phyloP scores from a whole-genome alignment of 2,888 invertebrate species.

The Anagyrus pseudococci region DNA sequence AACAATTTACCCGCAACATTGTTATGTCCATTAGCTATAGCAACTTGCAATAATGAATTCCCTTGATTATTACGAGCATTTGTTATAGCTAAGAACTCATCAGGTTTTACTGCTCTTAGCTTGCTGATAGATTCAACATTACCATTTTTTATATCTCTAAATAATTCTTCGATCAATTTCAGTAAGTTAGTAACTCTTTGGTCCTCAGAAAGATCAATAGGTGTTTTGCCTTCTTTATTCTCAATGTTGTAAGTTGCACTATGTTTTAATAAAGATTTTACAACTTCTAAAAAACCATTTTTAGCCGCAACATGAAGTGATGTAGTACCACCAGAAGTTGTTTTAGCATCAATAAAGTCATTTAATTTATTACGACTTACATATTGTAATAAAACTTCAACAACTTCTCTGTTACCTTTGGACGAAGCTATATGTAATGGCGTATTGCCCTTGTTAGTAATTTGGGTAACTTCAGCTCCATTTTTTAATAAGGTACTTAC shows the following conservation, averaged over 20 bases:
- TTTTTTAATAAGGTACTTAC: slow-evolving; percentile 35
- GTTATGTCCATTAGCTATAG: slow-evolving; percentile 29
- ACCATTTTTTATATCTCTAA: slow-evolving; percentile 36
- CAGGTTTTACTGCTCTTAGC: slow-evolving; percentile 26
- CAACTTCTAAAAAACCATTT: slow-evolving; percentile 36
- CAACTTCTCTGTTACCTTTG: slow-evolving; percentile 33
- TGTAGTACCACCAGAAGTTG: slow-evolving; percentile 31
- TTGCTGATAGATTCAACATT: slow-evolving; percentile 33
- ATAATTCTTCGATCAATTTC: slow-evolving; percentile 38
- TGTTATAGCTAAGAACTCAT: slow-evolving; percentile 37
- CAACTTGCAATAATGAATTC: slow-evolving; percentile 39
- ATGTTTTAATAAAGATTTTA: slow-evolving; percentile 38
- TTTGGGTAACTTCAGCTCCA: slow-evolving; percentile 35
- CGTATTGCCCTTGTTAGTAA: slow-evolving; percentile 41
- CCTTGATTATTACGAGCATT: slow-evolving; percentile 42
- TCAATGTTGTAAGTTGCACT: slow-evolving; percentile 40
- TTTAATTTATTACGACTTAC: slow-evolving; percentile 33
- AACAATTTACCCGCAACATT: slow-evolving; percentile 35
- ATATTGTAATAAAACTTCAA: slow-evolving; percentile 32
- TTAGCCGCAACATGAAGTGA: slow-evolving; percentile 42
- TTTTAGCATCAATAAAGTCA: slow-evolving; percentile 43
- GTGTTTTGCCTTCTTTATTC: slow-evolving; percentile 41
- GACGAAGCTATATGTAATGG: slow-evolving; percentile 41
- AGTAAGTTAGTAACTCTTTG: slow-evolving; percentile 38
- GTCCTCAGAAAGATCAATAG: slow-evolving; percentile 39